Base-by-base conservation (phyloP, 2,113 vertebrate genomes). In the Albula glossodonta region DNA sequence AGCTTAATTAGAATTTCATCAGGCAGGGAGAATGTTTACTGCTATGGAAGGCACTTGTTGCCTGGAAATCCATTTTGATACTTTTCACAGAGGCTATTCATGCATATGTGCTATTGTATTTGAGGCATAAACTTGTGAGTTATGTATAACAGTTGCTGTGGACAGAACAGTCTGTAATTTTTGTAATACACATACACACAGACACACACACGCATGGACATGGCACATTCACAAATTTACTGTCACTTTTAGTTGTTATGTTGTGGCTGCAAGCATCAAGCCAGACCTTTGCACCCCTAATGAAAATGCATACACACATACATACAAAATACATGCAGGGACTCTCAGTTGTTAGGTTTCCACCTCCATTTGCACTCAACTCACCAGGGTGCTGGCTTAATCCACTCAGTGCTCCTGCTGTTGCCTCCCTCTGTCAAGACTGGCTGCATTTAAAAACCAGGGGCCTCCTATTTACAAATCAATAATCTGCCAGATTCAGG, bases 1-100 rank as follows among this genome's bases (percentile, higher is more conserved):
- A 70, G 85, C 85, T 89, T 90, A 90, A 91, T 92, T 94, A 84
- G 86, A 81, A 87, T 63, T 84, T 88, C 84, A 89, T 91, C 90
- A 90, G 87, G 84, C 81, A 80, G 78, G 77, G 74, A 80, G 88
- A 89, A 86, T 88, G 90, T 88, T 86, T 84, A 57, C 81, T 6
- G 60, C 86, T 80, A 86, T 86, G 88, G 87, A 91, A 19, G 31
- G 53, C 51, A 51, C 87, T 86, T 66, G 70, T 89, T 88, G 84
- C 78, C 22, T 88, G 86, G 84, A 53, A 25, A 51, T 81, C 50
- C 51, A 49, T 83, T 90, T 52, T 78, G 57, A 78, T 83, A 60
- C 31, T 48, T 60, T 83, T 74, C 70, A 74, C 22, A 13, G n/a
- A 74, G 22, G 31, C 22, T 74, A n/a, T 31, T 74, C 70, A 74